A percentile compares a stretch with the other conserved stretches of the same genome.
Evolutionary conservation across 1,140 invertebrate species (phyloP).

Genomic region (Drosophila tani): DNA sequence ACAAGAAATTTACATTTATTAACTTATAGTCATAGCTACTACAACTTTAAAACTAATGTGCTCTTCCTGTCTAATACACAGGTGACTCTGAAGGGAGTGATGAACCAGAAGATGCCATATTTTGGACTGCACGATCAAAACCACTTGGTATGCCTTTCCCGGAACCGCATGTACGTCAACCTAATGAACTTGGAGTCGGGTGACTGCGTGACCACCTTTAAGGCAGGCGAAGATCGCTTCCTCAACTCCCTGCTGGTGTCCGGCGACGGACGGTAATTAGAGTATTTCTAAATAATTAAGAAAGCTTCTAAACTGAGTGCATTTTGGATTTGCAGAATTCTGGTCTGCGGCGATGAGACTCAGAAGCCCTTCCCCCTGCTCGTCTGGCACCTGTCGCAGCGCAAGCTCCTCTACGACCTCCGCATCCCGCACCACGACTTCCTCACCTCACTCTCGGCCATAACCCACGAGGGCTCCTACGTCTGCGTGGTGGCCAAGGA

Average conservation of each 20-base stretch:
- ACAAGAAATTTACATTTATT: too few species aligned
- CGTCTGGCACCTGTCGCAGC: conserved; percentile 93
- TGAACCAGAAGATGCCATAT: conserved; percentile 97
- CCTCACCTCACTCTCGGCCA: conserved; percentile 92
- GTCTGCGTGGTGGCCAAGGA: conserved; percentile 90
- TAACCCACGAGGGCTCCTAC: conserved; percentile 93
- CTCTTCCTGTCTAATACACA: neutral
- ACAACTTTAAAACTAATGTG: neutral
- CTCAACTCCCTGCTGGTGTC: conserved; percentile 94
- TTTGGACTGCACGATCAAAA: conserved; percentile 92
- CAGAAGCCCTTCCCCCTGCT: conserved; percentile 95
- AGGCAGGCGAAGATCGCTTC: conserved; percentile 94
- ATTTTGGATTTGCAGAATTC: conserved; percentile 86
- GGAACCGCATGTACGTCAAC: conserved; percentile 96
- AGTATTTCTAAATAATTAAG: neutral
- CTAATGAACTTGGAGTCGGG: conserved; percentile 92
- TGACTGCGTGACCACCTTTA: conserved; percentile 94
- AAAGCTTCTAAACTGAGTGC: neutral
- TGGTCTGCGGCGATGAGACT: conserved; percentile 96
- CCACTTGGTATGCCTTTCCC: conserved; percentile 92
- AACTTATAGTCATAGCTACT: too few species aligned
- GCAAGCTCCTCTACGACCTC: conserved; percentile 94
- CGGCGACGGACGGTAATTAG: conserved; percentile 90
- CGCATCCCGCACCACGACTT: conserved; percentile 95
- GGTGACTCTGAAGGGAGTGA: conserved; percentile 91